Percentiles rank a stretch among this genome's conserved stretches.
Evolutionary conservation across 2,888 invertebrate species (phyloP).

Genomic region (Aphodius sticticus): DNA sequence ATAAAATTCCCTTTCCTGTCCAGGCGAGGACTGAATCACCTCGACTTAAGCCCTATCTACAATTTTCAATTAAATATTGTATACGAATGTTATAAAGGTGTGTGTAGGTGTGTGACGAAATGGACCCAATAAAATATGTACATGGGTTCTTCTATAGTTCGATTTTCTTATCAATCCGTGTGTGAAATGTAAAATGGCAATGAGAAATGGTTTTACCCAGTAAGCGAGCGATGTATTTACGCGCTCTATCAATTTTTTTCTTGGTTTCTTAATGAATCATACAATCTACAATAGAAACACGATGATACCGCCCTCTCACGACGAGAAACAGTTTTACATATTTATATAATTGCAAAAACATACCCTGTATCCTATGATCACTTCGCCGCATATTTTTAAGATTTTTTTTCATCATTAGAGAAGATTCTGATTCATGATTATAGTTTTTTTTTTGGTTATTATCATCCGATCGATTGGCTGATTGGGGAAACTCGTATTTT

Average conservation of each 20-base stretch:
- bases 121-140: constrained; percentile 58
- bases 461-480: constrained; percentile 33
- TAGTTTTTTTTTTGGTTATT: constrained; percentile 45
- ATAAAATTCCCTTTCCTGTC: constrained; percentile 7
- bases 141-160: constrained; percentile 40
- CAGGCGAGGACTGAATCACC: constrained; percentile 8
- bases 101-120: constrained; percentile 43
- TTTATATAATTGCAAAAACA: constrained; percentile 85
- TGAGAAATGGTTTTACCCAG: constrained; percentile 36
- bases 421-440: constrained; percentile 4
- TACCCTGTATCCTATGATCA: constrained; percentile 93
- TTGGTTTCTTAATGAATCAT: constrained; percentile 43
- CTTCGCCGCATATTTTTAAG: constrained; percentile 67
- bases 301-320: constrained; percentile 53
- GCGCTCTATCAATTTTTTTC: constrained; percentile 20
- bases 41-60: constrained; percentile 12
- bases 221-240: constrained; percentile 39
- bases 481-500: constrained; percentile 27
- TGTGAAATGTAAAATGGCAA: constrained; percentile 23
- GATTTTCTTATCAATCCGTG: background rate
- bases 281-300: constrained; percentile 51
- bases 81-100: background rate
- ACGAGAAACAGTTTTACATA: constrained; percentile 65
- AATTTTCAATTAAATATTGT: background rate
- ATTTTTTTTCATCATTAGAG: constrained; percentile 43